Percentiles rank a stretch among this genome's conserved stretches.
These are phyloP conservation scores for Rhinolophus sinicus DNA, from an alignment of 2,113 vertebrate species.

Conservation along the genomic window DNA sequence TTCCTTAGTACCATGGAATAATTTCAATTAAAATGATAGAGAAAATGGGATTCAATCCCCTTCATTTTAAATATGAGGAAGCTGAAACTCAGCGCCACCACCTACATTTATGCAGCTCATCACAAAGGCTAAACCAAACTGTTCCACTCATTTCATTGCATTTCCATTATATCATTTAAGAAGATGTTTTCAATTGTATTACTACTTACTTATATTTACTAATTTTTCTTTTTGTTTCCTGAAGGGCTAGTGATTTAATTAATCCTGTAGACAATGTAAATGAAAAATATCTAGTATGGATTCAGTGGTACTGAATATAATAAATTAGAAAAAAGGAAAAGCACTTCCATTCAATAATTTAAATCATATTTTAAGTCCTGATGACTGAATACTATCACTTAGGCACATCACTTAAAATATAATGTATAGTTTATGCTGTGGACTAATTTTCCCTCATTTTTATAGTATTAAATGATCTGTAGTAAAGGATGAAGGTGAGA, in stretches of 20 bases:
- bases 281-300: not conserved
- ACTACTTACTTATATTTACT: not conserved
- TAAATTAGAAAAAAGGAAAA: not conserved
- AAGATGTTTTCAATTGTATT: not conserved
- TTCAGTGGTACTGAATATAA: not conserved
- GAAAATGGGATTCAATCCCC: not conserved
- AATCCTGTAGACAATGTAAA: not conserved
- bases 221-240: not conserved
- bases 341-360: not conserved
- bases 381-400: not conserved
- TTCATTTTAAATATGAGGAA: not conserved
- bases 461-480: not conserved
- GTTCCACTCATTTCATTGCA: not conserved
- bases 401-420: not conserved
- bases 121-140: not conserved
- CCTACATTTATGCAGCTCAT: not conserved
- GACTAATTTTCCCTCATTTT: not conserved
- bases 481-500: not conserved
- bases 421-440: not conserved
- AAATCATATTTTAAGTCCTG: not conserved
- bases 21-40: not conserved
- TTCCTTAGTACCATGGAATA: not conserved
- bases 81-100: not conserved
- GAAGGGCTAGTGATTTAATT: not conserved
- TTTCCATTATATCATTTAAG: not conserved